phyloP scores from a whole-genome alignment of 2,113 vertebrate species.

The Vidua chalybeata region DNA sequence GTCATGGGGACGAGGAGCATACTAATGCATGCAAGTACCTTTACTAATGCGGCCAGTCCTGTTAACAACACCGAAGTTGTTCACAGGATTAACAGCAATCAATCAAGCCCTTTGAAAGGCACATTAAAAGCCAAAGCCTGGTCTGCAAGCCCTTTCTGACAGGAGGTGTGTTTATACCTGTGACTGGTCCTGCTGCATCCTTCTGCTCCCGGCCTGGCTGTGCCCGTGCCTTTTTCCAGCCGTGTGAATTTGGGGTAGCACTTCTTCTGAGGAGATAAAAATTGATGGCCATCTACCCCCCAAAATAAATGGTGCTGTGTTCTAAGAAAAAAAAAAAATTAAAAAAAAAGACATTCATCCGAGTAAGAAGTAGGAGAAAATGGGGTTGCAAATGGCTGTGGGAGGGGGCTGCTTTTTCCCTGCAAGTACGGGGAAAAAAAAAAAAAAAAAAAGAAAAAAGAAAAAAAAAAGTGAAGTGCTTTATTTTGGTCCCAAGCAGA shows the following conservation, averaged over 20 bases:
- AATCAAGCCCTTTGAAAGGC: constrained; percentile 56
- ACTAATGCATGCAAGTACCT: constrained; percentile 37
- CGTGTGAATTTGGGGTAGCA: not conserved
- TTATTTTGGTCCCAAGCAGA: not conserved
- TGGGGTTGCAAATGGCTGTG: not conserved
- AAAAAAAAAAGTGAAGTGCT: not conserved
- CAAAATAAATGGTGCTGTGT: not conserved
- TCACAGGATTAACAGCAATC: constrained; percentile 63
- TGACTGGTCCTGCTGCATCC: not conserved
- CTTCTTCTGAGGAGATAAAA: not conserved
- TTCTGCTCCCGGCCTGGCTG: accelerated
- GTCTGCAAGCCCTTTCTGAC: not conserved
- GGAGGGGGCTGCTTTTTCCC: accelerated
- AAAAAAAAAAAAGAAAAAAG: no score
- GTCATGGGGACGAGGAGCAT: constrained; percentile 51
- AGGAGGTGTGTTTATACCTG: not conserved
- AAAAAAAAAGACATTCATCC: not conserved
- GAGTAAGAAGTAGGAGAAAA: not conserved
- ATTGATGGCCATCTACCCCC: not conserved
- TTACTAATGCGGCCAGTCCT: constrained; percentile 50
- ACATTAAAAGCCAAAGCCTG: constrained; percentile 38
- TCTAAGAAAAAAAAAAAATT: not conserved
- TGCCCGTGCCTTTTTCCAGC: not conserved
- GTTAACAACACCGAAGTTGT: constrained; percentile 57
- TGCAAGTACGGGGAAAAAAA: not conserved